Evolutionary conservation across 2,113 vertebrate genomes (phyloP).

Genomic region (Oreochromis tanganicae): DNA sequence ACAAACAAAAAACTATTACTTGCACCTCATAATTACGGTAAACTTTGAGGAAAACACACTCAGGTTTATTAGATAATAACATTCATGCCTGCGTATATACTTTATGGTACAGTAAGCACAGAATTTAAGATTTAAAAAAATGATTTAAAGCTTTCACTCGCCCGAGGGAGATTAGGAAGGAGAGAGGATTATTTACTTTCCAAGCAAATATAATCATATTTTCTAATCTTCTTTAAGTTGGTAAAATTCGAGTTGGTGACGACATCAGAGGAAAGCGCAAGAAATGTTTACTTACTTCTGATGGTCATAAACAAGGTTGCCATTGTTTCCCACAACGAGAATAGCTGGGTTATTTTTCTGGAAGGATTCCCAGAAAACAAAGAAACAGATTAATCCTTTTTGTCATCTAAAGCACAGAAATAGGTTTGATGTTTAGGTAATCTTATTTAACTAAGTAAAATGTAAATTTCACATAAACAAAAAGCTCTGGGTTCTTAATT

Average conservation of each 20-base stretch:
- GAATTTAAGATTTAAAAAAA: conserved; percentile 32
- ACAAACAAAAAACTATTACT: neutral
- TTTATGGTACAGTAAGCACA: conserved; percentile 2
- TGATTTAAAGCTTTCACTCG: conserved; percentile 68
- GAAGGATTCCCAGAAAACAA: conserved; percentile 38
- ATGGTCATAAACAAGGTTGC: conserved; percentile 89
- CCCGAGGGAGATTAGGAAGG: conserved; percentile 55
- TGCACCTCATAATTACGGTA: neutral
- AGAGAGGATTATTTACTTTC: conserved; percentile 70
- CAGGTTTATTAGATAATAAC: conserved; percentile 5
- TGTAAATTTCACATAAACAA: neutral
- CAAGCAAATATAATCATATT: conserved; percentile 72
- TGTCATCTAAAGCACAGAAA: neutral
- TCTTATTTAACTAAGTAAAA: neutral
- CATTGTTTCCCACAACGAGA: conserved; percentile 90
- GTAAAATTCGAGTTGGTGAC: conserved; percentile 29
- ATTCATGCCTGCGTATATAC: conserved; percentile 24
- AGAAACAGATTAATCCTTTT: conserved; percentile 13
- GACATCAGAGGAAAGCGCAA: conserved; percentile 14
- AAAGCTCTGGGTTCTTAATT: neutral
- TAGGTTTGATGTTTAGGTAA: neutral
- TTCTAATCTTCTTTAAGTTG: conserved; percentile 71
- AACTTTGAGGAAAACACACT: neutral
- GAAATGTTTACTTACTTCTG: conserved; percentile 88
- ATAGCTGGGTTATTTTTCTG: conserved; percentile 97